phyloP scores from a whole-genome alignment of 1,140 invertebrate species.

The Harlomillsia oculata region DNA sequence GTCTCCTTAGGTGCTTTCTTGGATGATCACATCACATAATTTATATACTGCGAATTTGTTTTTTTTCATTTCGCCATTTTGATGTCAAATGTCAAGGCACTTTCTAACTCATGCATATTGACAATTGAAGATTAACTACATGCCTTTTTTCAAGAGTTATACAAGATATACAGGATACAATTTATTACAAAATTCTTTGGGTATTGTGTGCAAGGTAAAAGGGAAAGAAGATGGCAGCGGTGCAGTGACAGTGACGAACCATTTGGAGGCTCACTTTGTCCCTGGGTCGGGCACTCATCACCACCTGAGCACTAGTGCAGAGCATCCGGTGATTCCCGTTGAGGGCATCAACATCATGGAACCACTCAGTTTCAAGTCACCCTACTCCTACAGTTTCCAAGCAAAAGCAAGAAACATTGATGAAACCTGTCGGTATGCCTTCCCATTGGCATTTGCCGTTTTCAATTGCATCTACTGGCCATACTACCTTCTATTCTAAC shows the following conservation, averaged over 20 bases:
- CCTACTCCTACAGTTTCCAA: slow-evolving; percentile 2
- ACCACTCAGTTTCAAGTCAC: slow-evolving; percentile 6
- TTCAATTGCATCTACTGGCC: slow-evolving; percentile 48
- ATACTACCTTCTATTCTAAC: slow-evolving; percentile 38
- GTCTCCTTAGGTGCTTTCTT: too few relatives aligned
- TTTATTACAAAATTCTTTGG: too few relatives aligned
- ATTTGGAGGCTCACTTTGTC: slow-evolving; percentile 29
- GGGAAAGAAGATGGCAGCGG: slow-evolving; percentile 7
- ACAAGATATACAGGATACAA: too few relatives aligned
- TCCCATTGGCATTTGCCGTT: slow-evolving; percentile 44
- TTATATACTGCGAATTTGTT: too few relatives aligned
- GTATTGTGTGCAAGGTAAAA: too few relatives aligned
- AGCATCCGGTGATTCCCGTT: slow-evolving; percentile 25
- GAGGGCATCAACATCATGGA: slow-evolving; percentile 29
- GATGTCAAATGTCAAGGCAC: too few relatives aligned
- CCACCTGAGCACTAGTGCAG: slow-evolving; percentile 9
- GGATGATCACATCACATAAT: too few relatives aligned
- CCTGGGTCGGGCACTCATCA: slow-evolving; percentile 16
- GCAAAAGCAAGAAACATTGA: slow-evolving; percentile 36
- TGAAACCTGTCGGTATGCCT: slow-evolving; percentile 43
- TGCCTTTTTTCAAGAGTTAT: too few relatives aligned
- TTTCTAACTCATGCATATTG: too few relatives aligned
- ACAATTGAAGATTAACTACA: too few relatives aligned
- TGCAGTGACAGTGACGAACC: slow-evolving; percentile 20
- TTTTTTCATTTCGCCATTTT: too few relatives aligned